Percentiles rank a stretch among this genome's conserved stretches.
Conservation (phyloP, 2,888 invertebrate genomes). For the Callinectes sapidus region DNA sequence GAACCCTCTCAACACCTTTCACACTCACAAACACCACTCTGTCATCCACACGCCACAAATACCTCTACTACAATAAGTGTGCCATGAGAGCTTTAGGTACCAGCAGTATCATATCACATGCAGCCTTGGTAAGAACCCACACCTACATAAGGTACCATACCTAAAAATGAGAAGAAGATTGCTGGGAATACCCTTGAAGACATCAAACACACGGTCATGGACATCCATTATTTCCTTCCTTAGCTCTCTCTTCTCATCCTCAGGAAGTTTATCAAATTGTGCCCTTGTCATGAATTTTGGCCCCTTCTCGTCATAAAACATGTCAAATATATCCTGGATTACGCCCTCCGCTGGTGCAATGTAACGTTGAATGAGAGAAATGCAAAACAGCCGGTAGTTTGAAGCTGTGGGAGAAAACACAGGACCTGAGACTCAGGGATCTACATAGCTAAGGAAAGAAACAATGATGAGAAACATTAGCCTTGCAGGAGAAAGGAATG, state of each 20-base stretch:
- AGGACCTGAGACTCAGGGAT: background rate
- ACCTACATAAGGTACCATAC: constrained; percentile 46
- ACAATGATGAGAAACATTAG: background rate
- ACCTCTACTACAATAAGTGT: background rate
- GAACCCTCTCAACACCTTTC: too few species aligned
- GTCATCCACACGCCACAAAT: background rate
- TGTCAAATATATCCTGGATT: constrained; percentile 64
- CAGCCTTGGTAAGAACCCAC: background rate
- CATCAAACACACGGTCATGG: constrained; percentile 73
- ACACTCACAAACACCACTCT: background rate
- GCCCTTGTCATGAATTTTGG: constrained; percentile 60
- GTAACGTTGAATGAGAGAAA: constrained; percentile 75
- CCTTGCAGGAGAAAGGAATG: background rate
- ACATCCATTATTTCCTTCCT: constrained; percentile 58
- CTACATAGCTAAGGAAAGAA: background rate
- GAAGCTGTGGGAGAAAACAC: constrained; percentile 53
- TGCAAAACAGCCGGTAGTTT: constrained; percentile 76
- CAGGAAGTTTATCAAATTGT: constrained; percentile 60
- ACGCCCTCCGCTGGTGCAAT: constrained; percentile 73
- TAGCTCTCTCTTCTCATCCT: constrained; percentile 73
- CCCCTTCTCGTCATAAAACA: constrained; percentile 73
- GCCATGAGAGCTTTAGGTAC: background rate
- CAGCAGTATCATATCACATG: background rate
- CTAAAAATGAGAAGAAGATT: constrained; percentile 74
- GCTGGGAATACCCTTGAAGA: constrained; percentile 74